Conservation (phyloP, 2,113 vertebrate genomes). For the Oryzias woworae region DNA sequence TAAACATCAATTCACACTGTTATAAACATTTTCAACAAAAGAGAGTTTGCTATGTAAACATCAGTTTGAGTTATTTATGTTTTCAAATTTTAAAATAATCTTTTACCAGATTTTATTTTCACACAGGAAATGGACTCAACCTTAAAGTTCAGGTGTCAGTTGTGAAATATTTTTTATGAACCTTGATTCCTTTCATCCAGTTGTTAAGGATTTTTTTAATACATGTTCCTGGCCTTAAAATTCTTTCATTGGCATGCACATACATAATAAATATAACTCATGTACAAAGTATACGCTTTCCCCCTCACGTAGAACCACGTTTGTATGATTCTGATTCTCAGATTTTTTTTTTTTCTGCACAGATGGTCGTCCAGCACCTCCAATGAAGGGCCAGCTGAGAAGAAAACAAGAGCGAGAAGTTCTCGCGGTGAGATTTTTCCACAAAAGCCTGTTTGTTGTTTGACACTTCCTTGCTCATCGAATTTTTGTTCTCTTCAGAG, state of each 20-base stretch:
- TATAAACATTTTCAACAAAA: too few relatives aligned
- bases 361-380: constrained; percentile 86
- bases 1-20: too few relatives aligned
- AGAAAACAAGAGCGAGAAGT: constrained; percentile 77
- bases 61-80: too few relatives aligned
- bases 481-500: constrained; percentile 64
- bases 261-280: too few relatives aligned
- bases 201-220: too few relatives aligned
- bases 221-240: too few relatives aligned
- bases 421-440: constrained; percentile 77
- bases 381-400: constrained; percentile 80
- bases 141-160: not conserved
- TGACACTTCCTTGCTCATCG: not conserved
- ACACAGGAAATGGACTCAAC: not conserved
- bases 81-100: not conserved
- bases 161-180: not conserved
- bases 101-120: not conserved
- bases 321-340: not conserved
- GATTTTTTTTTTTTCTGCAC: constrained; percentile 9
- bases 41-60: too few relatives aligned
- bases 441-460: not conserved
- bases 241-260: too few relatives aligned
- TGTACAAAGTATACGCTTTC: too few relatives aligned
- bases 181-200: too few relatives aligned
- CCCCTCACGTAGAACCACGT: not conserved